Evolutionary conservation across 1,140 invertebrate species (phyloP).

Genomic region (Eupristina koningsbergeri): DNA sequence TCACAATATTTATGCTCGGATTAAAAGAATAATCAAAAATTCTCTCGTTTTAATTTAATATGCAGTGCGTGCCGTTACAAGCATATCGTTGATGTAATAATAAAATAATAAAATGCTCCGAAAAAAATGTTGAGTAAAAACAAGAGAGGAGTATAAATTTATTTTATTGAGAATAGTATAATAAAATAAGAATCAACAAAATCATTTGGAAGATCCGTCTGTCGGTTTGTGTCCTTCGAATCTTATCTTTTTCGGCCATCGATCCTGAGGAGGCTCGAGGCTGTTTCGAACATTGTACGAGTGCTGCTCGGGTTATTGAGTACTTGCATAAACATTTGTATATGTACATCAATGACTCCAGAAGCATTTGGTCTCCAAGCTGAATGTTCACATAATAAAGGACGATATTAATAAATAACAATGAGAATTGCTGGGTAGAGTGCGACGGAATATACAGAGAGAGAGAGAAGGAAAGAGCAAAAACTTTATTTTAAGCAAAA

Average conservation of each 20-base stretch:
- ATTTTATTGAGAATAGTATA: conserved; percentile 38
- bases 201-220: conserved; percentile 47
- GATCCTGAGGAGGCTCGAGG: conserved; percentile 47
- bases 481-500: background rate
- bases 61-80: conserved; percentile 38
- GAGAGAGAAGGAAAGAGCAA: background rate
- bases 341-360: conserved; percentile 3
- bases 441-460: background rate
- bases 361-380: background rate
- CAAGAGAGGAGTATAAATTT: background rate
- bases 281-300: conserved; percentile 40
- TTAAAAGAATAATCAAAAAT: conserved; percentile 22
- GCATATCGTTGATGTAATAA: conserved; percentile 36
- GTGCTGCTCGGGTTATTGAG: conserved; percentile 9
- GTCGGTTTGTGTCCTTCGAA: conserved; percentile 40
- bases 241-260: conserved; percentile 54
- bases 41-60: conserved; percentile 39
- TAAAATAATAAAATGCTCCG: background rate
- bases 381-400: conserved; percentile 34
- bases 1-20: too few species aligned
- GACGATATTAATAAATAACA: conserved; percentile 53
- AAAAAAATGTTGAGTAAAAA: conserved; percentile 15
- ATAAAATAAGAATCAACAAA: conserved; percentile 47
- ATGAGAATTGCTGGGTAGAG: background rate
- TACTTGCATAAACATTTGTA: conserved; percentile 13